A percentile compares a stretch with the other conserved stretches of the same genome.
Evolutionary conservation across 2,888 invertebrate genomes (phyloP).

Genomic region (Apomyelois bistriatella): DNA sequence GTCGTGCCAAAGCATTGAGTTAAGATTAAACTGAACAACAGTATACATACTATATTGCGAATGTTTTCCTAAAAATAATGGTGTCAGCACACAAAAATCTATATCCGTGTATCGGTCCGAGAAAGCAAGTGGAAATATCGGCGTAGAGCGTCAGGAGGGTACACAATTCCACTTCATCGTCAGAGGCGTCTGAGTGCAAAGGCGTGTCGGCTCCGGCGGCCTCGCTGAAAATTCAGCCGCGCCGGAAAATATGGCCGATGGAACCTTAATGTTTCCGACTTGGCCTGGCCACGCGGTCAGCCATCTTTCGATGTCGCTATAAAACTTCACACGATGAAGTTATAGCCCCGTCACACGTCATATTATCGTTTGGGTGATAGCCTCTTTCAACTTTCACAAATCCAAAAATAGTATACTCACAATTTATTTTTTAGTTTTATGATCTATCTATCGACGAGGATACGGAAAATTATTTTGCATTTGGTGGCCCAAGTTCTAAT

Average conservation of each 20-base stretch:
- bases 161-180: constrained; percentile 65
- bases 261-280: constrained; percentile 77
- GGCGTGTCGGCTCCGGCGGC: constrained; percentile 70
- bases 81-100: constrained; percentile 1
- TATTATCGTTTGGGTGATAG: constrained; percentile 21
- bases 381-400: neutral
- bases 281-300: constrained; percentile 65
- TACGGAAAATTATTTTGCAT: too few species aligned
- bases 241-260: constrained; percentile 75
- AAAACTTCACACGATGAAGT: constrained; percentile 52
- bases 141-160: constrained; percentile 48
- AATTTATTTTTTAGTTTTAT: neutral
- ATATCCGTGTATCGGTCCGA: constrained; percentile 43
- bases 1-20: too few species aligned
- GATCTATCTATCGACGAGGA: too few species aligned
- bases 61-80: too few species aligned
- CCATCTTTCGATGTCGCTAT: constrained; percentile 48
- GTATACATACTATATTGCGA: too few species aligned
- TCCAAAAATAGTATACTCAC: too few species aligned
- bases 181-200: constrained; percentile 72
- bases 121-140: constrained; percentile 61
- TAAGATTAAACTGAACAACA: too few species aligned
- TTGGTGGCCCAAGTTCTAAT: too few species aligned
- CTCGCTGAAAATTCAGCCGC: constrained; percentile 60
- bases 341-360: constrained; percentile 34